A percentile compares a stretch with the other conserved stretches of the same genome.
These are phyloP conservation scores for Drosophila arawakana DNA, from an alignment of 1,140 invertebrate species.

Conservation along the genomic window DNA sequence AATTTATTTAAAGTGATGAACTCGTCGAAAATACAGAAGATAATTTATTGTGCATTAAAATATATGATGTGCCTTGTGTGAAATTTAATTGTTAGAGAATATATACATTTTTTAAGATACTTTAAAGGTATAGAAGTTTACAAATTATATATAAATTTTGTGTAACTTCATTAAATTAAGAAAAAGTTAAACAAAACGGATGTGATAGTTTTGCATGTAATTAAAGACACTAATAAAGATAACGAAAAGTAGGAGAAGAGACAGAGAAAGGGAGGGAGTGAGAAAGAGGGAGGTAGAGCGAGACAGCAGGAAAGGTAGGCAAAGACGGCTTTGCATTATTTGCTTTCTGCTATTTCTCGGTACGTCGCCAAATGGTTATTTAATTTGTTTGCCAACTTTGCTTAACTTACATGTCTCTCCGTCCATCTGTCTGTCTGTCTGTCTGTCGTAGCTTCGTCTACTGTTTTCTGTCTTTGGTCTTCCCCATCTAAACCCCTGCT, in stretches of 20 bases:
- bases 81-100: no score
- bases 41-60: no score
- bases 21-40: no score
- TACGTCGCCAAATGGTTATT: conserved; percentile 36
- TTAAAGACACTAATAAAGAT: background rate
- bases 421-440: background rate
- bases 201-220: no score
- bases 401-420: conserved; percentile 22
- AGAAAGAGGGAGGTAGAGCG: background rate
- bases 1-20: no score
- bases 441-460: background rate
- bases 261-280: background rate
- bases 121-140: no score
- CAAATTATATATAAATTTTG: no score
- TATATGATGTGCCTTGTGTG: no score
- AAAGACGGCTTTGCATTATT: conserved; percentile 1
- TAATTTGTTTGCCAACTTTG: conserved; percentile 42
- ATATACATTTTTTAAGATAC: no score
- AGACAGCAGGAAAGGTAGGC: background rate
- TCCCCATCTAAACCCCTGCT: no score
- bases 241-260: background rate
- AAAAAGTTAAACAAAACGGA: no score
- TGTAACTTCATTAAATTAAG: no score
- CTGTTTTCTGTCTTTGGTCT: background rate
- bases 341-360: conserved; percentile 6